A percentile compares a stretch with the other conserved stretches of the same genome.
These are phyloP conservation scores for Anableps anableps DNA, from an alignment of 2,797 vertebrate species.

Conservation along the genomic window DNA sequence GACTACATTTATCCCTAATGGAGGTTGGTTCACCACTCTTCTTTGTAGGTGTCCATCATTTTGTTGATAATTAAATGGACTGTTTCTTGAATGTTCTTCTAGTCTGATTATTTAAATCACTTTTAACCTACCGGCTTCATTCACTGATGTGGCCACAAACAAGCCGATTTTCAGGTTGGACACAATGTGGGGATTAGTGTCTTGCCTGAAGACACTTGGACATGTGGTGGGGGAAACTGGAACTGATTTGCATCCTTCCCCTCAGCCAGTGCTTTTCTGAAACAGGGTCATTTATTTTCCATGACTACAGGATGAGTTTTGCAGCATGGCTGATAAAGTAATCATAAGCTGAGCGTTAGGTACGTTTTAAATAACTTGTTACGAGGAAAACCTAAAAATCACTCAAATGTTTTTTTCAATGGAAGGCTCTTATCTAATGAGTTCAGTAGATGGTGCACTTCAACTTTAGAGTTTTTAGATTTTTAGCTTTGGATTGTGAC, in stretches of 20 bases:
- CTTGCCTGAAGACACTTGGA: not conserved
- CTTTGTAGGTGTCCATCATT: not conserved
- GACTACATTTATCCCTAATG: not conserved
- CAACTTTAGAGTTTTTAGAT: not conserved
- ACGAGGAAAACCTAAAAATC: not conserved
- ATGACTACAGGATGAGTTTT: not conserved
- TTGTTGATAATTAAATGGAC: not conserved
- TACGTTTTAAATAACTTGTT: not conserved
- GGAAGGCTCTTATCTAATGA: not conserved
- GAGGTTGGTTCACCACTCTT: not conserved
- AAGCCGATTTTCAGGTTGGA: not conserved
- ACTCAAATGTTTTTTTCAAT: not conserved
- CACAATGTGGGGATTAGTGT: not conserved
- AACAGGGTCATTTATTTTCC: not conserved
- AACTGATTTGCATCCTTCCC: not conserved
- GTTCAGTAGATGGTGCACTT: not conserved
- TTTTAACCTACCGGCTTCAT: not conserved
- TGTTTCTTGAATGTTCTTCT: not conserved
- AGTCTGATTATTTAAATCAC: not conserved
- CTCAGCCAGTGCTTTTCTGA: not conserved
- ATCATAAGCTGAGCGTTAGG: not conserved
- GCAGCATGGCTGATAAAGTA: not conserved
- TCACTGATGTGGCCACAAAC: not conserved
- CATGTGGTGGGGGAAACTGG: not conserved
- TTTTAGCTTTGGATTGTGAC: too few relatives aligned